phyloP scores from a whole-genome alignment of 2,113 vertebrate genomes.

The Cacatua alba region DNA sequence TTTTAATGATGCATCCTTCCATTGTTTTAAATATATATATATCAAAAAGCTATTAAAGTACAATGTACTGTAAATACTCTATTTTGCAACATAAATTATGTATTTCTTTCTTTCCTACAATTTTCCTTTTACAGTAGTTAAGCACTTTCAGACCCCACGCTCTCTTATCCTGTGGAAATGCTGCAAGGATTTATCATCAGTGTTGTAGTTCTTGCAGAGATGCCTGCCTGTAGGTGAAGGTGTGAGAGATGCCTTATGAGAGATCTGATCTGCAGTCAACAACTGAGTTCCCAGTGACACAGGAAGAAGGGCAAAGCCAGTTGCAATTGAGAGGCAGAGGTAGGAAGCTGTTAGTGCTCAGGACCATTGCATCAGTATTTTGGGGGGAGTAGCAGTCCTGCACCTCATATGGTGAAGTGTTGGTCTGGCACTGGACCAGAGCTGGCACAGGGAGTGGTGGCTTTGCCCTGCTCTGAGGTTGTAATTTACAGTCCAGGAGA shows the following conservation, averaged over 20 bases:
- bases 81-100: constrained; percentile 32
- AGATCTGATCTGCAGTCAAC: not conserved
- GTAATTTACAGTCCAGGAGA: not conserved
- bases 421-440: not conserved
- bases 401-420: rapidly evolving
- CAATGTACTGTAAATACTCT: not conserved
- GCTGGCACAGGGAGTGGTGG: not conserved
- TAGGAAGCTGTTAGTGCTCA: not conserved
- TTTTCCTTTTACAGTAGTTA: constrained; percentile 3
- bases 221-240: not conserved
- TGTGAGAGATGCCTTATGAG: not conserved
- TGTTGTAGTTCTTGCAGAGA: not conserved
- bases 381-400: not conserved
- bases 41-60: constrained; percentile 20
- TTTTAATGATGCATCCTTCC: constrained; percentile 16
- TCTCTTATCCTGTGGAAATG: not conserved
- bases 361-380: not conserved
- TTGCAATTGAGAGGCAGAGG: not conserved
- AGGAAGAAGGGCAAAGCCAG: not conserved
- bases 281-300: not conserved
- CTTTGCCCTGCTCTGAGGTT: not conserved
- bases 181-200: constrained; percentile 11
- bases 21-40: constrained; percentile 31
- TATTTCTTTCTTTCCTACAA: not conserved
- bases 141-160: constrained; percentile 42